Evolutionary conservation across 2,888 invertebrate species (phyloP).

Genomic region (Megalurothrips usitatus): DNA sequence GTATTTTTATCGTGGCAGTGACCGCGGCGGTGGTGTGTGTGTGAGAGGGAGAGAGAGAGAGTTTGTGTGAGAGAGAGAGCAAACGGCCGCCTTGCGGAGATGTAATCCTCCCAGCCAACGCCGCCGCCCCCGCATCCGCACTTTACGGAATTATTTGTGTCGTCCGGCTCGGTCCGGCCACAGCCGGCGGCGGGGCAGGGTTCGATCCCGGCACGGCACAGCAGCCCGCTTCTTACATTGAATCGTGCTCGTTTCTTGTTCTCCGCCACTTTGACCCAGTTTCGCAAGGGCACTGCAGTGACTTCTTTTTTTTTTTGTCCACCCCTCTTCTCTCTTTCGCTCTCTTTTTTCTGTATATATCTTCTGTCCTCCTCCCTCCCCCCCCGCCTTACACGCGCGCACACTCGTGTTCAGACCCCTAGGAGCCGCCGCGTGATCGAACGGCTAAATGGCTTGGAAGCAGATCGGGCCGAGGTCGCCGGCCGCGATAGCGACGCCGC

Average conservation of each 20-base stretch:
- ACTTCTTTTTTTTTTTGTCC: not conserved
- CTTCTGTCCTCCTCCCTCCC: too few relatives aligned
- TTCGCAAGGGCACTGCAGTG: not conserved
- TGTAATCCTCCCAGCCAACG: not conserved
- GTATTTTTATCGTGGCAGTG: conserved; percentile 2
- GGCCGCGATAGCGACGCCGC: too few relatives aligned
- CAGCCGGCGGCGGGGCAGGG: too few relatives aligned
- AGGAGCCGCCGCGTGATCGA: too few relatives aligned
- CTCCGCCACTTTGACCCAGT: not conserved
- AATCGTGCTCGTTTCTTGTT: not conserved
- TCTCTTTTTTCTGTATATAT: not conserved
- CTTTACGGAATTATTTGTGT: too few relatives aligned
- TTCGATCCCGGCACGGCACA: not conserved
- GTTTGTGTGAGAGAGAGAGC: too few relatives aligned
- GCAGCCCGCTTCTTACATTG: not conserved
- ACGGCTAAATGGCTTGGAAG: too few relatives aligned
- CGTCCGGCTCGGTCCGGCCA: not conserved
- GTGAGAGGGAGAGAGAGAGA: too few relatives aligned
- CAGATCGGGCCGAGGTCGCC: too few relatives aligned
- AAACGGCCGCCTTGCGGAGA: too few relatives aligned
- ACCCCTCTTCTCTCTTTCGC: not conserved
- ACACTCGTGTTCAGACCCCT: not conserved
- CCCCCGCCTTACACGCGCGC: not conserved
- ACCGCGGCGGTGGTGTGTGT: not conserved
- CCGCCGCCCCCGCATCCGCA: not conserved